Evolutionary conservation across 2,113 vertebrate species (phyloP), one percentile per base, ranked within the genome.

Genomic region (Boulengeromyrus knoepffleri): DNA sequence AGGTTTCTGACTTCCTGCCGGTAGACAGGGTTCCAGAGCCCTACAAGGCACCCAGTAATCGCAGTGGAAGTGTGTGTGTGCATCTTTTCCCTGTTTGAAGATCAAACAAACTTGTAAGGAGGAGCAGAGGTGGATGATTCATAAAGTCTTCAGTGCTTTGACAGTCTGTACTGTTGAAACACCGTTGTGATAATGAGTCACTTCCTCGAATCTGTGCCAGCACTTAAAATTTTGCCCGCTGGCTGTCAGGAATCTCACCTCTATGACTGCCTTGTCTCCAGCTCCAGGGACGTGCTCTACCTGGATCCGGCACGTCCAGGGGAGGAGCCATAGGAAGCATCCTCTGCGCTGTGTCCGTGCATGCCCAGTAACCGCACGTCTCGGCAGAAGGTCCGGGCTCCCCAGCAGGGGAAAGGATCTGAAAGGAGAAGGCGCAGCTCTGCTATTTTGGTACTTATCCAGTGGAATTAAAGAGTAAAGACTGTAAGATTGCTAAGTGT

Each of bases 51-150:
- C 45, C 21, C 49, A 56, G 31, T 36, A 50, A 87, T 80, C 36
- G 15, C 74, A 80, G 74, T 42, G 13, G 36, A 80, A 80, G 85
- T 52, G n/a, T 87, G 49, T 87, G 47, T 46, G 83, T 24, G 83
- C 21, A 2, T 87, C 36, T 87, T 56, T n/a, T 39, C n/a, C 24
- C 85, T 36, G 49, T 87, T 56, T 87, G 85, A 87, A 53, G 85
- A 87, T 87, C 85, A 87, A 53, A 87, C 85, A 87, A 53, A 27
- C 47, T 70, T 74, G 36, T 58, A 70, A 45, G 62, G 42, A 49
- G 58, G 58, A 47, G n/a, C 88, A 42, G 74, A 39, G 70, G 66
- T 83, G 74, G 74, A 52, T 89, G 88, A 89, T 56, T 89, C 88
- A 89, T 42, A 39, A 39, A 83, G 70, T 89, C 77, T 53, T 83